Base-by-base conservation (phyloP, 2,888 invertebrate species). In the Harpalus rufipes region DNA sequence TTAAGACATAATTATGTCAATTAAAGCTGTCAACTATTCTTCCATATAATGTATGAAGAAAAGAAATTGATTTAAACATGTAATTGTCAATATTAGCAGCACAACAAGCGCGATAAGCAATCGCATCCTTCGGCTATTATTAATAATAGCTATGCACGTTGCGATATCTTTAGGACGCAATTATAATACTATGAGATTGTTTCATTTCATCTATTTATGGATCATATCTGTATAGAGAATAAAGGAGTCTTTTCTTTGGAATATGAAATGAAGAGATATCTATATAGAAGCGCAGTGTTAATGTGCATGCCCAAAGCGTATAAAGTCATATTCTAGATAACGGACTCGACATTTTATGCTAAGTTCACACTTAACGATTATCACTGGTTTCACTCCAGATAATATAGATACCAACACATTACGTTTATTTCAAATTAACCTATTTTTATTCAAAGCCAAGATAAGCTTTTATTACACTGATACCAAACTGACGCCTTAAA, bases 341-440 rank as follows among this genome's bases (percentile, higher is more conserved):
- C 16, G 51, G 78, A 78, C 25, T 44, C 25, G 78, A 78, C 32
- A 58, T 58, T 78, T 78, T 56, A 78, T 78, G 58, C 78, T 78
- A 78, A 78, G 78, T 78, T 78, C 78, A 78, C 78, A 78, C 78
- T 78, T 78, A 78, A 78, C 41, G 78, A 58, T 78, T 78, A 78
- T 78, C 78, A 41, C 21, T 78, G 78, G 58, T 25, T 78, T 78
- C 58, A 78, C 32, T 78, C 41, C 25, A 78, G 78, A 78, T 78
- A 58, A 78, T 58, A 78, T 78, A 32, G 78, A 58, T 78, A 78
- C 25, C 41, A 41, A 74, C 44, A 74, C 72, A 44, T 74, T 44
- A 74, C 18, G 18, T 74, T 18, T 44, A 74, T 74, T 74, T 74
- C 72, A 74, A 74, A 74, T 74, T 41, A 74, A 74, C 72, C 72